Conservation (phyloP, 2,888 invertebrate species). For the Agriotes lineatus region DNA sequence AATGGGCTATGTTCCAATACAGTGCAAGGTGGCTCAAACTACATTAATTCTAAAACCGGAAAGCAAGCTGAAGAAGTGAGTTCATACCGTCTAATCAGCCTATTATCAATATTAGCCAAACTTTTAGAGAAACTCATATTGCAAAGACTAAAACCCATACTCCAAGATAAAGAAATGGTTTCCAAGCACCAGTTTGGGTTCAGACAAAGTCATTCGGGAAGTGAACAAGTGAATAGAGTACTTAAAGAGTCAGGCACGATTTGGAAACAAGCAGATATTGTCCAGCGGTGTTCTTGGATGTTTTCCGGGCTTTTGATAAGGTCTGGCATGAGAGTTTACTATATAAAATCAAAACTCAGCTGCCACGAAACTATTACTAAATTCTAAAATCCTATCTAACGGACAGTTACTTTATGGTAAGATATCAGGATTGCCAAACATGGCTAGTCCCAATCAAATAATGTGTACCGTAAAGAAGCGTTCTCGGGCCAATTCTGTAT, state of each 20-base stretch:
- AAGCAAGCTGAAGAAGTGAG: conserved; percentile 10
- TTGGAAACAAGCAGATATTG: conserved; percentile 15
- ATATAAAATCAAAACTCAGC: conserved; percentile 17
- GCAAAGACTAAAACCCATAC: conserved; percentile 12
- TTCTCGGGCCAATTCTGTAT: conserved; percentile 45
- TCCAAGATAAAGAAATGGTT: conserved; percentile 12
- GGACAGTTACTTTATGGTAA: conserved; percentile 8
- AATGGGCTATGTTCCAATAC: conserved; percentile 4
- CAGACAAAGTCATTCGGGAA: background rate
- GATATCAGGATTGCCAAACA: background rate
- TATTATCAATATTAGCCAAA: background rate
- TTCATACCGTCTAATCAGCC: conserved; percentile 15
- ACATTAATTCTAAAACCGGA: conserved; percentile 9
- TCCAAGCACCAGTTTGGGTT: conserved; percentile 26
- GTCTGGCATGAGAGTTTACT: conserved; percentile 11
- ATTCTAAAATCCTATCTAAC: conserved; percentile 9
- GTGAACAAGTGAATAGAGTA: conserved; percentile 16
- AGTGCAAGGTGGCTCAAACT: conserved; percentile 15
- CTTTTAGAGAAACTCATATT: conserved; percentile 14
- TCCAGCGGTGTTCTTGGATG: conserved; percentile 14
- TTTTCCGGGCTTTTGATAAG: conserved; percentile 12
- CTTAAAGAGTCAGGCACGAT: conserved; percentile 11
- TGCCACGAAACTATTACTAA: conserved; percentile 12
- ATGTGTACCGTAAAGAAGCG: conserved; percentile 34
- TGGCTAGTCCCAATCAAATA: conserved; percentile 2